Base-by-base conservation (phyloP, 2,797 vertebrate genomes). In the Eutrigla gurnardus region DNA sequence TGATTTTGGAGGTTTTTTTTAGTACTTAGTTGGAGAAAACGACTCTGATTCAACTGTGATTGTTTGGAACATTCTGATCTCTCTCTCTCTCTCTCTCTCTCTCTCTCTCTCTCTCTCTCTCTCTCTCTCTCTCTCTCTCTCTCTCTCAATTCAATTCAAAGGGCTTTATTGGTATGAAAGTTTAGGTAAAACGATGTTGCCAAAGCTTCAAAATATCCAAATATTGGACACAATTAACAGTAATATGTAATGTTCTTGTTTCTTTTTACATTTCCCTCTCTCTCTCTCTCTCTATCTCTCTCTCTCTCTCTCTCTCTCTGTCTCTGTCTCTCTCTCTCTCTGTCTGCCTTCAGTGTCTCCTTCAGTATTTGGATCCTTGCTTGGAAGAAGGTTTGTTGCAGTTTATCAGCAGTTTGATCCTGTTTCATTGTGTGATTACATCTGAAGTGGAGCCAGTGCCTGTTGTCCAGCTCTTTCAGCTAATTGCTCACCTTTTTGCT, bases 321-420 rank as follows among this genome's bases (percentile, higher is more conserved):
- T 39, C 6, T 61, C 8, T 80, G 39, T 57, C 17, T 2, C 7
- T 65, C 6, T 1, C n/a, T 74, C 66, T 60, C 6, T 61, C 9
- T 80, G 40, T 57, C 17, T 2, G 9, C 63, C 6, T 1, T 74
- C 66, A 57, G 57, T 75, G 64, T 77, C 43, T 77, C 55, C 46
- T 60, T 50, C 4, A 66, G 65, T 12, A 14, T 81, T 77, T 69
- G 40, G 12, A 32, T 69, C 33, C 43, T 35, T 70, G 33, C 77
- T 81, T 75, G 70, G 66, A 70, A 64, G 40, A 10, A 66, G 62
- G 68, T 42, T 77, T 77, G 58, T 77, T 77, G 58, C 58, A 70
- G 73, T 61, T 71, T 77, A 83, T 83, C 73, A 68, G 53, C 57
- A 15, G 55, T 77, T 72, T 81, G 75, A 80, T 83, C 65, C 39